Evolutionary conservation across 2,888 invertebrate species (phyloP).

Genomic region (Drosophila cracens): DNA sequence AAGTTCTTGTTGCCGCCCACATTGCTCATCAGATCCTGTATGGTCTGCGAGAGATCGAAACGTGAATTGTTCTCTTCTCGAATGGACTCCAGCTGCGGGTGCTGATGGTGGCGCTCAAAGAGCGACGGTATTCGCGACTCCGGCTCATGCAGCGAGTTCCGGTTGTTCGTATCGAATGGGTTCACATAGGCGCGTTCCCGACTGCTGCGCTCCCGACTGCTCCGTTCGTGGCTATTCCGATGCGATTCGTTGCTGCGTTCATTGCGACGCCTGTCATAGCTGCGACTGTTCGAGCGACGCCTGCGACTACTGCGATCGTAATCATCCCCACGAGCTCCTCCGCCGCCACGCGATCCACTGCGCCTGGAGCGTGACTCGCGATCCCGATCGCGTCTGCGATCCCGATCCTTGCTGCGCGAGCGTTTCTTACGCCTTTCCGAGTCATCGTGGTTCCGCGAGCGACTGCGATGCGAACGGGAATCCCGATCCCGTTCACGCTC

Average conservation of each 20-base stretch:
- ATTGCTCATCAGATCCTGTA: slow-evolving; percentile 84
- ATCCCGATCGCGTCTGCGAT: slow-evolving; percentile 83
- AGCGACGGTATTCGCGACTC: slow-evolving; percentile 72
- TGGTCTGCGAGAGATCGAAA: slow-evolving; percentile 84
- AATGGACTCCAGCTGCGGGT: slow-evolving; percentile 73
- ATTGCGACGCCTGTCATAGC: slow-evolving; percentile 82
- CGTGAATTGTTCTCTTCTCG: slow-evolving; percentile 78
- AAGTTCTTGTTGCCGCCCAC: slow-evolving; percentile 82
- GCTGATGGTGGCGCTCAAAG: slow-evolving; percentile 66
- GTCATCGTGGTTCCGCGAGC: slow-evolving; percentile 83
- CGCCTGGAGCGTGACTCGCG: slow-evolving; percentile 86
- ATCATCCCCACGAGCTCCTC: slow-evolving; percentile 82
- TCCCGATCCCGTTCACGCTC: slow-evolving; percentile 84
- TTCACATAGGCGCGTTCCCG: slow-evolving; percentile 85
- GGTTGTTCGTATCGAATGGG: slow-evolving; percentile 73
- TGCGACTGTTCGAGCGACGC: slow-evolving; percentile 77
- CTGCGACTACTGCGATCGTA: slow-evolving; percentile 70
- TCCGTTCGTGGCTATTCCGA: slow-evolving; percentile 80
- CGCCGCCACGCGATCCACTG: slow-evolving; percentile 81
- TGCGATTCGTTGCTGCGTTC: slow-evolving; percentile 83
- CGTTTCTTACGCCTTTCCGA: slow-evolving; percentile 71
- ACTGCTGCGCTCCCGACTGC: slow-evolving; percentile 84
- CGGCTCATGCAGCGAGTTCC: slow-evolving; percentile 84
- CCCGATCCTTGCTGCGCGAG: slow-evolving; percentile 70
- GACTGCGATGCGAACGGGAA: slow-evolving; percentile 86